Evolutionary conservation across 2,113 vertebrate genomes (phyloP), one percentile per base, ranked within the genome.

Genomic region (Noctilio leporinus): DNA sequence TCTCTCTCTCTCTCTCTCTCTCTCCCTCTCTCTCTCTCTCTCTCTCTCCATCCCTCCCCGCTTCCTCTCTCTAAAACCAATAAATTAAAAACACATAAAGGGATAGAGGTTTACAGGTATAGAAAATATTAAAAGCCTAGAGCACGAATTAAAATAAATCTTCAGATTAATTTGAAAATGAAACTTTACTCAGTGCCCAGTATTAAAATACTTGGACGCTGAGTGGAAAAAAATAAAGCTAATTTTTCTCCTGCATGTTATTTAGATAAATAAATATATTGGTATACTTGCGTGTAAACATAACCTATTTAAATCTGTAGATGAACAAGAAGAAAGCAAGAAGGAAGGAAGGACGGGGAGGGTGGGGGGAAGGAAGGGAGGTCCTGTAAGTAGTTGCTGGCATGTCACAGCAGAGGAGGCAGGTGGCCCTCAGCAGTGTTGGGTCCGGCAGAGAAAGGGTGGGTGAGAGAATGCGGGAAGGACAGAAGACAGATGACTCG

Each of bases 111-210:
- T 84, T n/a, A 78, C 1, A 49, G 38, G 9, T 16, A 49, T 67
- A 43, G 19, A 87, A 88, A 84, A 35, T 76, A 57, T 72, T 65
- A 83, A 35, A 24, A 51, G 45, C 16, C 69, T 85, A 73, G 5
- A 24, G 1, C 28, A 70, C 28, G 28, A 84, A 24, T 73, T 65
- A 91, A 93, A 86, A 35, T 47, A 67, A 86, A 81, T 91, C 65
- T 77, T 70, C 82, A 77, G 62, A 57, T 49, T 14, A 53, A 35
- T 62, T 43, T 10, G n/a, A 24, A 93, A 93, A 55, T 33, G 64
- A 51, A 86, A 14, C 22, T 70, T 40, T 57, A 33, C 38, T 67
- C 47, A 40, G 64, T 43, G 51, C 7, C 76, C 7, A 40, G 15
- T 35, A 65, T 49, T 65, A 38, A 93, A 90, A 26, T 53, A 64